These are phyloP conservation scores for Spinus olivaceus DNA, from an alignment of 2,797 vertebrate species.

Conservation along the genomic window DNA sequence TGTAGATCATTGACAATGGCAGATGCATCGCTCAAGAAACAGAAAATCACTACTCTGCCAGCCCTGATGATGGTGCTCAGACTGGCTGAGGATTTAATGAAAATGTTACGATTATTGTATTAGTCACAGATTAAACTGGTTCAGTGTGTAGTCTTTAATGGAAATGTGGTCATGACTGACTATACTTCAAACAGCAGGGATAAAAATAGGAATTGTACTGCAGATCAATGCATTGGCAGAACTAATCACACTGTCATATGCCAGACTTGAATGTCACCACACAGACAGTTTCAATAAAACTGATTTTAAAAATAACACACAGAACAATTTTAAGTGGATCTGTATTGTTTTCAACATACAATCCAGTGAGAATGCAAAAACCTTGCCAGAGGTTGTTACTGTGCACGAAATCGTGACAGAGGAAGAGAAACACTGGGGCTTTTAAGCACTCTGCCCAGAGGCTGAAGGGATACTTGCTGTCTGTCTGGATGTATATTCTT, in stretches of 20 bases:
- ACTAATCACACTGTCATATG: not conserved
- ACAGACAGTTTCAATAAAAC: conserved; percentile 17
- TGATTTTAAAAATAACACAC: not conserved
- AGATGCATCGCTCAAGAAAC: not conserved
- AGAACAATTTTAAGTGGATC: not conserved
- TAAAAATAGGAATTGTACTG: conserved; percentile 6
- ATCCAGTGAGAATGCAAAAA: not conserved
- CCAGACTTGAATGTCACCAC: not conserved
- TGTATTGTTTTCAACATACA: not conserved
- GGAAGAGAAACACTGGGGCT: not conserved
- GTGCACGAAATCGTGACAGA: not conserved
- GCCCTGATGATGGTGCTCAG: not conserved
- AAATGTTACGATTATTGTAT: conserved; percentile 5
- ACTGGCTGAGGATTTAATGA: conserved; percentile 7
- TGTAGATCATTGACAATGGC: not conserved
- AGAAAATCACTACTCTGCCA: not conserved
- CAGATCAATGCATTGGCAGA: conserved; percentile 34
- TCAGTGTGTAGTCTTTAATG: not conserved
- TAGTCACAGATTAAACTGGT: conserved; percentile 31
- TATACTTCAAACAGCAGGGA: not conserved
- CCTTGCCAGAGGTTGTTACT: not conserved
- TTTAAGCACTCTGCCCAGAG: not conserved
- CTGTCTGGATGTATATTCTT: not conserved
- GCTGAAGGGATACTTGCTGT: not conserved
- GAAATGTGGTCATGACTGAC: conserved; percentile 20